Percentiles rank a stretch among this genome's conserved stretches.
These are phyloP conservation scores for Ischnus inquisitorius DNA, from an alignment of 2,888 invertebrate species.

Conservation along the genomic window DNA sequence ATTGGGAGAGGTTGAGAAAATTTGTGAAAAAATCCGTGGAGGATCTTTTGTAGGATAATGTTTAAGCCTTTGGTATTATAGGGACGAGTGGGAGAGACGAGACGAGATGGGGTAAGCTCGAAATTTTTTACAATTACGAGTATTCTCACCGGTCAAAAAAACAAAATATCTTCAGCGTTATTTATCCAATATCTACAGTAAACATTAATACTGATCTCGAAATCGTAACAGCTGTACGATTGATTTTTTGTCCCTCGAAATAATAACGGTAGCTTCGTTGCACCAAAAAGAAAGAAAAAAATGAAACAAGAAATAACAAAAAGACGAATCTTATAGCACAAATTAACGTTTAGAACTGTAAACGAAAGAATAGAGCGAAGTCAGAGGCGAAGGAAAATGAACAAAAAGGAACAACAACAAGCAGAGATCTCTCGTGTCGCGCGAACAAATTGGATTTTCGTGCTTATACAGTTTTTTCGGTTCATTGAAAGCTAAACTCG, in stretches of 20 bases:
- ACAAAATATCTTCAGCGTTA: constrained; percentile 23
- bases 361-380: constrained; percentile 9
- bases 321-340: constrained; percentile 62
- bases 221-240: constrained; percentile 31
- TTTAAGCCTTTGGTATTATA: constrained; percentile 16
- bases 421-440: constrained; percentile 8
- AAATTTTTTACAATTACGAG: constrained; percentile 33
- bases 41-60: constrained; percentile 23
- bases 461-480: constrained; percentile 10
- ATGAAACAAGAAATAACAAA: constrained; percentile 18
- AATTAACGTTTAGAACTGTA: constrained; percentile 57
- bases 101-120: neutral
- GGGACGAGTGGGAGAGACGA: constrained; percentile 3
- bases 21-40: constrained; percentile 28
- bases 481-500: neutral
- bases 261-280: constrained; percentile 30
- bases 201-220: constrained; percentile 34
- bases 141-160: constrained; percentile 25
- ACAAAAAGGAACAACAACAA: neutral
- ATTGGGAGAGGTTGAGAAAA: neutral
- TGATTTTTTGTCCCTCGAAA: constrained; percentile 21
- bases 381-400: constrained; percentile 4
- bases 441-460: constrained; percentile 1
- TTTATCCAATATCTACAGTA: constrained; percentile 22
- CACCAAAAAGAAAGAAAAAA: constrained; percentile 23